Evolutionary conservation across 2,888 invertebrate species (phyloP).

Genomic region (Tuberolachnus salignus): DNA sequence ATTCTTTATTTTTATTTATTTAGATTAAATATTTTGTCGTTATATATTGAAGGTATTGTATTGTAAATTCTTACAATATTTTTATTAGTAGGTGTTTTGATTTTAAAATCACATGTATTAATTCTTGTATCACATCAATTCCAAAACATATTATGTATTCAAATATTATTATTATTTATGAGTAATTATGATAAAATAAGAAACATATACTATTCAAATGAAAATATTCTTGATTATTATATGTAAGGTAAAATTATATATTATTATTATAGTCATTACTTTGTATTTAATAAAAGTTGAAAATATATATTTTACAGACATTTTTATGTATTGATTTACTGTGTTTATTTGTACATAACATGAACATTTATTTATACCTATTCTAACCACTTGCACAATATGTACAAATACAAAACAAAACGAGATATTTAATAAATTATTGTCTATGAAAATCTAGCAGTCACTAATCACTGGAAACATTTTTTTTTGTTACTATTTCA

Average conservation of each 20-base stretch:
- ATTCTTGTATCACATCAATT: no score
- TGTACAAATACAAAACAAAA: no score
- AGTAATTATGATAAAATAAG: not conserved
- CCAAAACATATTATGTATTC: conserved; percentile 16
- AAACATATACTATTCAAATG: not conserved
- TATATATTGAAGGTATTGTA: conserved; percentile 15
- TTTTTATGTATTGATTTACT: not conserved
- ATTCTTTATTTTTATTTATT: conserved; percentile 51
- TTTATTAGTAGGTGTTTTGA: conserved; percentile 13
- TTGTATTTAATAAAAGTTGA: conserved; percentile 22
- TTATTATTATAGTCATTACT: conserved; percentile 3
- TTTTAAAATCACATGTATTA: not conserved
- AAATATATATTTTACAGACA: conserved; percentile 26
- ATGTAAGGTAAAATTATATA: conserved; percentile 8
- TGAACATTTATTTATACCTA: no score
- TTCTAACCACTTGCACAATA: no score
- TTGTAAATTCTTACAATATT: conserved; percentile 36
- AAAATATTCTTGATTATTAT: conserved; percentile 38
- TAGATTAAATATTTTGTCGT: conserved; percentile 18
- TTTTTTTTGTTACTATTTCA: no score
- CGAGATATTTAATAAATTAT: no score
- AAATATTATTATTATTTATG: conserved; percentile 24
- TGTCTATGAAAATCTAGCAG: no score
- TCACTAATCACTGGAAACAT: no score
- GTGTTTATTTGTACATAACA: not conserved